Conservation (phyloP, 2,888 invertebrate species). For the Troides helena region DNA sequence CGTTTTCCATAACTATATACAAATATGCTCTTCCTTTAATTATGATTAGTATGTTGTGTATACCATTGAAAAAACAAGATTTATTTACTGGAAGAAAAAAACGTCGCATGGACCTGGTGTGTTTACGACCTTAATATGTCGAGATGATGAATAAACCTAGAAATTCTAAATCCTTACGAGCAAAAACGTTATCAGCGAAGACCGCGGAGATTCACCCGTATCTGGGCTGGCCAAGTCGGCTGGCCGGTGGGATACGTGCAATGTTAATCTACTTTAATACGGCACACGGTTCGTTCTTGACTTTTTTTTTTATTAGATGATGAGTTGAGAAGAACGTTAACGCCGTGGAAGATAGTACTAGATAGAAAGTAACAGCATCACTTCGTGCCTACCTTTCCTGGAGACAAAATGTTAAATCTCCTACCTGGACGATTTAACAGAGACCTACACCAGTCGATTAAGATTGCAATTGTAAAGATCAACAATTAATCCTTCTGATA, state of each 20-base stretch:
- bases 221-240: constrained; percentile 4
- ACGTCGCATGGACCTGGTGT: neutral
- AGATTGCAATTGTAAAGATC: too few species aligned
- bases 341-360: too few species aligned
- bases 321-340: too few species aligned
- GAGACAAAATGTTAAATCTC: too few species aligned
- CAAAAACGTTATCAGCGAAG: constrained; percentile 20
- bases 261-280: constrained; percentile 6
- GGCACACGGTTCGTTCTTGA: neutral
- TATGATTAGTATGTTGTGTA: too few species aligned
- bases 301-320: too few species aligned
- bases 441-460: too few species aligned
- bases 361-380: too few species aligned
- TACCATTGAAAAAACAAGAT: neutral
- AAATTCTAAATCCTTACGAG: constrained; percentile 22
- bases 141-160: constrained; percentile 23
- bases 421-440: too few species aligned
- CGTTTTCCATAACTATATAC: neutral
- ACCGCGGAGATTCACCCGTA: constrained; percentile 3
- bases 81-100: neutral
- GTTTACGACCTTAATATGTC: neutral
- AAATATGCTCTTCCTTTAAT: neutral
- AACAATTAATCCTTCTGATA: too few species aligned
- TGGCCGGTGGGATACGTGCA: neutral
- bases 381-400: too few species aligned